Base-by-base conservation (phyloP, 92 coral and sea anemone genomes). In the Porites evermanni region DNA sequence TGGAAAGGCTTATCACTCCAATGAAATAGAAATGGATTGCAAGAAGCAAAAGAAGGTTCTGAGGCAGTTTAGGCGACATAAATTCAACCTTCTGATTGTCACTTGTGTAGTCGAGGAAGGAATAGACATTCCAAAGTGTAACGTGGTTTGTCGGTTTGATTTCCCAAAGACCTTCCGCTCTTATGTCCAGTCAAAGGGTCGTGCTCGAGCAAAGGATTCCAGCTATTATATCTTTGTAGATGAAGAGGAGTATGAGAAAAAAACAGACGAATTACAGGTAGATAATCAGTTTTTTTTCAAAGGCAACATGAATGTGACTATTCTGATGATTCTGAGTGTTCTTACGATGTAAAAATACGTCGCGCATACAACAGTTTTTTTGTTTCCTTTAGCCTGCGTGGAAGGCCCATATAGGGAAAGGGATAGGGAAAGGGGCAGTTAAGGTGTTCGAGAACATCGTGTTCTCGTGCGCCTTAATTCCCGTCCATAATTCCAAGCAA, bases 51-150 rank as follows among this genome's bases (percentile, higher is more conserved):
- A 95, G 32, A 82, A 90, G 63, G 86, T 90, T n/a, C 84, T 96
- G 13, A 38, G 90, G 38, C 51, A 80, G 65, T 97, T 97, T 75
- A 69, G 97, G 78, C 72, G 74, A 3, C 97, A 89, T 58, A 86
- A 88, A 17, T 83, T 95, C 71, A 97, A 97, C 66, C 87, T 97
- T 17, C 93, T 97, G 8, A 84, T 95, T 20, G 98, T 95, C 56
- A 97, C 99, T 53, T 95, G 95, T 84, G 98, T 97, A 3, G 95
- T 97, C 8, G 99, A 97, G 83, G 99, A 97, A 79, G 99, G 99
- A 19, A 85, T 97, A 32, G 99, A 97, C 61, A 91, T 97, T 78
- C 99, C 99, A 18, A 88, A 88, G 70, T 97, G 99, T 75, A 97
- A 97, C 50, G 81, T 94, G 8, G 99, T 97, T 10, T 95, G 94